Base-by-base conservation (phyloP, 2,888 invertebrate genomes). In the Acanthococcus lagerstroemiae region DNA sequence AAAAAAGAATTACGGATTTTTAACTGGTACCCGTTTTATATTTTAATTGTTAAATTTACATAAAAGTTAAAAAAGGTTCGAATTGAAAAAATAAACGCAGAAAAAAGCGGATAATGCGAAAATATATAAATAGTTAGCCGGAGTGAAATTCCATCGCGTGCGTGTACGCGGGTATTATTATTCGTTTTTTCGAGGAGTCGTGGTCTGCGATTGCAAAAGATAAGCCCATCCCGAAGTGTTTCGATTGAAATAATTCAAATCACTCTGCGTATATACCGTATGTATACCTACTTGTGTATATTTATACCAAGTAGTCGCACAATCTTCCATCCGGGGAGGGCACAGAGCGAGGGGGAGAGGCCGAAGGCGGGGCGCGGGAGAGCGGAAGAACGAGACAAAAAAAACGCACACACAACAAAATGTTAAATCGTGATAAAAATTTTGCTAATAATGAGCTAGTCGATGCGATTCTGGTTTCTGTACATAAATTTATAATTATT, bases 11-110 rank as follows among this genome's bases (percentile, higher is more conserved):
- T 61, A 61, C 61, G 30, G 61, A 61, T 61, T 61, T 61, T 61
- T 61, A 61, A 61, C 61, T 52, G 61, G 61, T 61, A 61, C 50
- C 52, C 26, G 61, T 61, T 50, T 61, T 61, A 61, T 61, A 61
- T 61, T 61, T 61, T 61, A 61, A 61, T 61, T 61, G 61, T 61
- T 61, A 52, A 50, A 61, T 61, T 61, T 61, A 61, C 61, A 61
- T 61, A 61, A 61, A 61, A 50, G 50, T 61, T 61, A 45, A 26
- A 60, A 60, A 48, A 50, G 26, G 48, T 37, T 61, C 52, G 50
- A 61, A 61, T 61, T 30, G 52, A 58, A 57, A 27, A 44, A 48
- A 60, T 27, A 48, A 26, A 57, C 37, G 45, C 37, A 12, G 21
- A 19, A 50, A 50, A 50, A 50, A 50, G 37, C n/a, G 37, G 37